Evolutionary conservation across 2,888 invertebrate genomes (phyloP).

Genomic region (Rhopalosiphum nymphaeae): DNA sequence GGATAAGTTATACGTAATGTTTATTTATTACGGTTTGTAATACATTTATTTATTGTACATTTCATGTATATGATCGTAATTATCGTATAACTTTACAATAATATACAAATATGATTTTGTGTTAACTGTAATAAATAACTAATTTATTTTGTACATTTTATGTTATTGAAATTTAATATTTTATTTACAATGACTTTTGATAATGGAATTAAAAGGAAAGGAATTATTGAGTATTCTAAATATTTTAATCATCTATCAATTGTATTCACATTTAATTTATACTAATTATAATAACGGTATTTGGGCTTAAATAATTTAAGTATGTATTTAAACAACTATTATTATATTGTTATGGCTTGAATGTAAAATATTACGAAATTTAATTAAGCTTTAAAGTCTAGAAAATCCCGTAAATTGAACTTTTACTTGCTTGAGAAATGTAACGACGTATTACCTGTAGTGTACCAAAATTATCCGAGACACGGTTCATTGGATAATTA

Average conservation of each 20-base stretch:
- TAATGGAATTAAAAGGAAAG: neutral
- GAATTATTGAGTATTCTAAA: neutral
- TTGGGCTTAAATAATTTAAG: neutral
- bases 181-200: neutral
- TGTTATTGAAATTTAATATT: neutral
- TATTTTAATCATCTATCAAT: neutral
- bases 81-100: neutral
- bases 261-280: neutral
- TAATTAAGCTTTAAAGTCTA: conserved; percentile 1
- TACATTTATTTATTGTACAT: neutral
- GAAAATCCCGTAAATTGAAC: neutral
- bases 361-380: neutral
- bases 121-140: neutral
- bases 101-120: neutral
- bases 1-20: conserved; percentile 32
- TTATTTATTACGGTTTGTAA: conserved; percentile 40
- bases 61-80: neutral
- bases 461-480: conserved; percentile 29
- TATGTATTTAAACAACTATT: neutral
- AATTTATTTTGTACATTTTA: neutral
- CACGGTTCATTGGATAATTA: conserved; percentile 28
- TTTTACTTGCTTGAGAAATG: conserved; percentile 20
- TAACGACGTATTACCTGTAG: conserved; percentile 16
- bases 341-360: neutral
- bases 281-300: neutral